These are phyloP conservation scores for Aramus guarauna DNA, from an alignment of 2,113 vertebrate genomes.

Conservation along the genomic window DNA sequence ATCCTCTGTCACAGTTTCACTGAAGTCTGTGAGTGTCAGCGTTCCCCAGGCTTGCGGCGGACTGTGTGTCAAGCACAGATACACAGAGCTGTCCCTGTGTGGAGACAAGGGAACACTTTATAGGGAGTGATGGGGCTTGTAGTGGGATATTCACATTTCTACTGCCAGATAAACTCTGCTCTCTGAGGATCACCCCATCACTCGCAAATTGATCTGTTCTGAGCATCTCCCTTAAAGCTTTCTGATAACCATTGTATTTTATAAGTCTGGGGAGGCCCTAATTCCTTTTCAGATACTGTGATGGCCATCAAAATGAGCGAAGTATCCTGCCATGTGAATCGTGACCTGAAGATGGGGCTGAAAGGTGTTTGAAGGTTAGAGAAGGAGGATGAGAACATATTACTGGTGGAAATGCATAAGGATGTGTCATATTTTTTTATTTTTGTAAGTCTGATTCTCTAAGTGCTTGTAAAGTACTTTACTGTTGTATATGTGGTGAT, in stretches of 20 bases:
- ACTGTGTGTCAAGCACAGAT: background rate
- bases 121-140: background rate
- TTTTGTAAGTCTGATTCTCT: constrained; percentile 72
- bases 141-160: background rate
- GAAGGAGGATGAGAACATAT: background rate
- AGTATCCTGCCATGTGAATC: background rate
- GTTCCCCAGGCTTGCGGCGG: background rate
- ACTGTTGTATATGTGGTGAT: constrained; percentile 88
- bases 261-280: background rate
- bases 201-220: background rate
- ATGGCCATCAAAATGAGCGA: background rate
- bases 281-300: background rate
- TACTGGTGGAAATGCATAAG: constrained; percentile 26
- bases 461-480: constrained; percentile 84
- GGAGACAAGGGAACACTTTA: background rate
- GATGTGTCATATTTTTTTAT: constrained; percentile 69
- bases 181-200: background rate
- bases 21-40: background rate
- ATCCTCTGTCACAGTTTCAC: background rate
- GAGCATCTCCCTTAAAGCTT: background rate
- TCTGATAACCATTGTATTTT: background rate
- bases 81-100: background rate
- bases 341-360: constrained; percentile 38
- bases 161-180: background rate
- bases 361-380: constrained; percentile 60